Evolutionary conservation across 30 jellyfish, hydroid and myxozoan genomes (phyloP).

Genomic region (Hydra vulgaris): DNA sequence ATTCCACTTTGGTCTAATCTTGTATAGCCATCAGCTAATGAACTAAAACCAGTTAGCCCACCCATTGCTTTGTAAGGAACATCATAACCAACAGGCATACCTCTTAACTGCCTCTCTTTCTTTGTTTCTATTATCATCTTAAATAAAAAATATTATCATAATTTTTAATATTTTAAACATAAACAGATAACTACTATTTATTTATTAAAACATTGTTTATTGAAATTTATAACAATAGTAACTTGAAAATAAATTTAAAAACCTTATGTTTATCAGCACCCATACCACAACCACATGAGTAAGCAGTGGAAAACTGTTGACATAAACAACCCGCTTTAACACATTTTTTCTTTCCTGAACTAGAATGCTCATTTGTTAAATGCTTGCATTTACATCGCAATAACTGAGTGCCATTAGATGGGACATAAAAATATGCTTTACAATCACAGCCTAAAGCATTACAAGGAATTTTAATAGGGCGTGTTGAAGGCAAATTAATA

Average conservation of each 20-base stretch:
- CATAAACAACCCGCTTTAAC: constrained; percentile 49
- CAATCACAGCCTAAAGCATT: constrained; percentile 71
- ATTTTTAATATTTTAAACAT: background rate
- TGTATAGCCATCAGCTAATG: constrained; percentile 89
- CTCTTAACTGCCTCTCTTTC: constrained; percentile 73
- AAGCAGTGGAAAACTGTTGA: constrained; percentile 45
- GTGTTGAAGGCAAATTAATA: constrained; percentile 43
- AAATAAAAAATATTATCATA: background rate
- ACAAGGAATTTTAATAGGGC: constrained; percentile 76
- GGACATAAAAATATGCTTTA: constrained; percentile 50
- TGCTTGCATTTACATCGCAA: constrained; percentile 81
- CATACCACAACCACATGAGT: constrained; percentile 90
- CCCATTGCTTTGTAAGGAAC: constrained; percentile 94
- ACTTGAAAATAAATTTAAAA: too few relatives aligned
- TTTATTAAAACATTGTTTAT: background rate
- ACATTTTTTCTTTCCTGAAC: constrained; percentile 58
- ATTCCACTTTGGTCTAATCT: constrained; percentile 85
- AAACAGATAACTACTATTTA: too few relatives aligned
- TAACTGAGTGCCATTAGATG: constrained; percentile 78
- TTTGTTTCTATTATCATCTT: constrained; percentile 81
- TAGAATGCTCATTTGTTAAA: constrained; percentile 65
- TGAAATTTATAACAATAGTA: too few relatives aligned
- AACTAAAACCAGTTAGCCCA: constrained; percentile 91
- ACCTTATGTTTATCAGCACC: constrained; percentile 58
- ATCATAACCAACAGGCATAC: constrained; percentile 80